Conservation (phyloP, 2,797 vertebrate species). For the Anisognathus igniventris region DNA sequence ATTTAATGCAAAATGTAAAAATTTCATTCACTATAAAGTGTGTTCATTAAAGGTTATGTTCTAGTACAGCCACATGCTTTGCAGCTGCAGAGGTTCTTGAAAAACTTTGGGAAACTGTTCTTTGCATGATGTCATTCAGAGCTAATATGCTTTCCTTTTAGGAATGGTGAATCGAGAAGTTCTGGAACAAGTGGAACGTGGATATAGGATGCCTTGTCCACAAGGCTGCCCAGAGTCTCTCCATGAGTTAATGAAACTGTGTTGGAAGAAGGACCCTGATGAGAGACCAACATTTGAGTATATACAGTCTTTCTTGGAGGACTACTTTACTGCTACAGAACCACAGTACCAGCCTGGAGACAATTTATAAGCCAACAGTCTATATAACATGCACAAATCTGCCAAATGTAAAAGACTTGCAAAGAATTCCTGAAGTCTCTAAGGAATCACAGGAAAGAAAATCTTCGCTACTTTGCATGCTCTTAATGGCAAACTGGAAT, state of each 20-base stretch:
- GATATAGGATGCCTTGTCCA: conserved; percentile 94
- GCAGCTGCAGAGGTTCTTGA: neutral
- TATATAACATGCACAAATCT: conserved; percentile 71
- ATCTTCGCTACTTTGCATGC: conserved; percentile 73
- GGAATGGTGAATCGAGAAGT: conserved; percentile 97
- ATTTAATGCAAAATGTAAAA: neutral
- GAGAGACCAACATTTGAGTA: conserved; percentile 97
- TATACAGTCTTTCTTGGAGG: conserved; percentile 95
- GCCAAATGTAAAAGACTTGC: conserved; percentile 75
- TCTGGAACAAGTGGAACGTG: conserved; percentile 93
- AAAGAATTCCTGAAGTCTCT: conserved; percentile 62
- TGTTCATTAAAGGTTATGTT: neutral
- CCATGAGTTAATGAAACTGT: conserved; percentile 93
- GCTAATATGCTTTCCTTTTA: conserved; percentile 53
- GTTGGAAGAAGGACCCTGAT: conserved; percentile 96
- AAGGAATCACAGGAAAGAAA: conserved; percentile 73
- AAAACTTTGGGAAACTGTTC: neutral
- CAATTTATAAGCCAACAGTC: conserved; percentile 84
- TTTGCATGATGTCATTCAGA: neutral
- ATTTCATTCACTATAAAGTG: neutral
- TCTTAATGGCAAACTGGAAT: conserved; percentile 79
- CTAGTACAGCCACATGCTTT: neutral
- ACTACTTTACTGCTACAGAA: conserved; percentile 97
- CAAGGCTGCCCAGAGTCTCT: conserved; percentile 93
- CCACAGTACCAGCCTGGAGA: conserved; percentile 96